A percentile compares a stretch with the other conserved stretches of the same genome.
Evolutionary conservation across 1,140 invertebrate genomes (phyloP).

Genomic region (Drosophila nikananu): DNA sequence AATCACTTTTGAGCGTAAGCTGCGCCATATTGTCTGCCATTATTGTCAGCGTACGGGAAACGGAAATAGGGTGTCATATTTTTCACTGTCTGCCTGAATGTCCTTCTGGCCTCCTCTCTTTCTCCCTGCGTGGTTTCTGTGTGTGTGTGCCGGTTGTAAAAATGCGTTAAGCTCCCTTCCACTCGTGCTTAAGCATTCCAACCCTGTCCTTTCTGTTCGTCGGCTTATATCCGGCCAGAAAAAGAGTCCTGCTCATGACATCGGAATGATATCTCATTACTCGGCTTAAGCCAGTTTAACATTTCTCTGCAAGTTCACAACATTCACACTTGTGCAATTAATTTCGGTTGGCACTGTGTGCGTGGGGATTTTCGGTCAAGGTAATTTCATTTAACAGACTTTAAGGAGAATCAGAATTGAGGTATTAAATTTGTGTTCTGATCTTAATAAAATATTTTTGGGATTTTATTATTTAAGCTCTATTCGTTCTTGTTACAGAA

Average conservation of each 20-base stretch:
- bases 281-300: slow-evolving; percentile 71
- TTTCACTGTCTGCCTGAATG: slow-evolving; percentile 53
- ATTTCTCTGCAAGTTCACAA: slow-evolving; percentile 58
- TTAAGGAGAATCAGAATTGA: background rate
- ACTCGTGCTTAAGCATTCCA: slow-evolving; percentile 62
- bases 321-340: slow-evolving; percentile 57
- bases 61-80: slow-evolving; percentile 78
- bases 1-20: slow-evolving; percentile 77
- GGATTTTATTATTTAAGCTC: background rate
- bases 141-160: slow-evolving; percentile 40
- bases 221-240: slow-evolving; percentile 41
- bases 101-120: slow-evolving; percentile 25
- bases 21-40: slow-evolving; percentile 78
- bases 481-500: too few relatives aligned
- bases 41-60: slow-evolving; percentile 74
- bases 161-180: slow-evolving; percentile 71
- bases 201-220: slow-evolving; percentile 28
- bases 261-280: slow-evolving; percentile 71
- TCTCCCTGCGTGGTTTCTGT: slow-evolving; percentile 1
- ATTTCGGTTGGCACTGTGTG: slow-evolving; percentile 16
- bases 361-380: slow-evolving; percentile 5
- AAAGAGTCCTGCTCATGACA: slow-evolving; percentile 35
- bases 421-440: background rate
- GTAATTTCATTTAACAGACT: background rate
- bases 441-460: background rate